phyloP scores from a whole-genome alignment of 2,888 invertebrate genomes.

The Actias luna region DNA sequence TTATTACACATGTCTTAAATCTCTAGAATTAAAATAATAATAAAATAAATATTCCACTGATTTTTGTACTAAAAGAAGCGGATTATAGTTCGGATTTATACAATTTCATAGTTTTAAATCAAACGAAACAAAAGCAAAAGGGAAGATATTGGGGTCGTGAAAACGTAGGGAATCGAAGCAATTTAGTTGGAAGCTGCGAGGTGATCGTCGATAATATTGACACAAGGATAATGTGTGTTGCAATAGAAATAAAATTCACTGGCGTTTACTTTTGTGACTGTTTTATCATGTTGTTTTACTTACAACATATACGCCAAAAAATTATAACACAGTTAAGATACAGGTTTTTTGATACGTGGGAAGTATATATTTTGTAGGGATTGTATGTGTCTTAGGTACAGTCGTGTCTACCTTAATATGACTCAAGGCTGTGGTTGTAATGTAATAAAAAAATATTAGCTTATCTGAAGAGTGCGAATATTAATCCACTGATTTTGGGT shows the following conservation, averaged over 20 bases:
- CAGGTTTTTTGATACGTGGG: neutral
- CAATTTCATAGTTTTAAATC: neutral
- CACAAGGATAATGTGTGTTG: slow-evolving; percentile 65
- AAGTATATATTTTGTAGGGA: neutral
- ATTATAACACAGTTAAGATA: neutral
- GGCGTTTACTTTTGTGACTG: slow-evolving; percentile 40
- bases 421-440: neutral
- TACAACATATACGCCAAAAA: neutral
- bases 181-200: slow-evolving; percentile 53
- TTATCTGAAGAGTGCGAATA: too few species aligned
- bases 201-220: slow-evolving; percentile 71
- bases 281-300: slow-evolving; percentile 17
- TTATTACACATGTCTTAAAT: too few species aligned
- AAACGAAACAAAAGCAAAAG: slow-evolving; percentile 22
- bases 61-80: neutral
- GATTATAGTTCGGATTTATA: slow-evolving; percentile 4
- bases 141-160: slow-evolving; percentile 40
- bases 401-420: neutral
- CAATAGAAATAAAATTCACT: slow-evolving; percentile 61
- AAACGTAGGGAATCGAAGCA: slow-evolving; percentile 50
- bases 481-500: too few species aligned
- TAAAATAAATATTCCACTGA: too few species aligned
- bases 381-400: neutral
- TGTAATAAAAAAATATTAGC: neutral
- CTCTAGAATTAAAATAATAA: too few species aligned